Percentiles rank a stretch among this genome's conserved stretches.
Conservation (phyloP, 2,888 invertebrate genomes). For the Andrena fulva region DNA sequence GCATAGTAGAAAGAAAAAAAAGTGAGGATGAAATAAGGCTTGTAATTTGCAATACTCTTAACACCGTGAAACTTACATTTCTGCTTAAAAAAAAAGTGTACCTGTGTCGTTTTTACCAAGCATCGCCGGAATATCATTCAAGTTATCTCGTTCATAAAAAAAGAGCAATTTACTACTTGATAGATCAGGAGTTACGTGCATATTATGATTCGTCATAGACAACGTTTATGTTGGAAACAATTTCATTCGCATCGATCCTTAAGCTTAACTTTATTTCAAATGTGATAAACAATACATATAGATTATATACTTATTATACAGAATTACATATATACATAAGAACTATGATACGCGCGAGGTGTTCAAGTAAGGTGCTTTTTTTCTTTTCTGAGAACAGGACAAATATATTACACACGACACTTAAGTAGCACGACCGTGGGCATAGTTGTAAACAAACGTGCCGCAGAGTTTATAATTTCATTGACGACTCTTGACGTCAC, state of each 20-base stretch:
- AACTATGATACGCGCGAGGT: constrained; percentile 42
- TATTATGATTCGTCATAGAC: constrained; percentile 41
- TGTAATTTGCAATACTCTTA: background rate
- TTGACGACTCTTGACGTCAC: constrained; percentile 13
- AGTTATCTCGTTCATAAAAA: constrained; percentile 17
- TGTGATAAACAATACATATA: constrained; percentile 79
- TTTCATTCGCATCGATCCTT: constrained; percentile 47
- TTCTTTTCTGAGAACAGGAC: constrained; percentile 21
- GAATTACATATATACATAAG: constrained; percentile 54
- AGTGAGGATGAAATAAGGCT: background rate
- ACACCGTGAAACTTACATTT: constrained; percentile 4
- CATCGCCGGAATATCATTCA: background rate
- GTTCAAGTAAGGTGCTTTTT: constrained; percentile 62
- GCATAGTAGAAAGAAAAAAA: constrained; percentile 12
- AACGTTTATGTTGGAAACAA: constrained; percentile 48
- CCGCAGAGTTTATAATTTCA: constrained; percentile 23
- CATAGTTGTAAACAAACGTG: constrained; percentile 3
- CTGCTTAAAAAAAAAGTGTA: constrained; percentile 3
- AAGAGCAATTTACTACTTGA: constrained; percentile 19
- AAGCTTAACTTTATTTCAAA: constrained; percentile 78
- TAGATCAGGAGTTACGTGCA: constrained; percentile 45
- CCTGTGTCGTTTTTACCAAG: constrained; percentile 21
- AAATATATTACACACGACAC: constrained; percentile 41
- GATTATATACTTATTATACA: constrained; percentile 58
- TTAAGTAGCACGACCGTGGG: constrained; percentile 31